Conservation (phyloP, 2,113 vertebrate species). For the Columba livia region DNA sequence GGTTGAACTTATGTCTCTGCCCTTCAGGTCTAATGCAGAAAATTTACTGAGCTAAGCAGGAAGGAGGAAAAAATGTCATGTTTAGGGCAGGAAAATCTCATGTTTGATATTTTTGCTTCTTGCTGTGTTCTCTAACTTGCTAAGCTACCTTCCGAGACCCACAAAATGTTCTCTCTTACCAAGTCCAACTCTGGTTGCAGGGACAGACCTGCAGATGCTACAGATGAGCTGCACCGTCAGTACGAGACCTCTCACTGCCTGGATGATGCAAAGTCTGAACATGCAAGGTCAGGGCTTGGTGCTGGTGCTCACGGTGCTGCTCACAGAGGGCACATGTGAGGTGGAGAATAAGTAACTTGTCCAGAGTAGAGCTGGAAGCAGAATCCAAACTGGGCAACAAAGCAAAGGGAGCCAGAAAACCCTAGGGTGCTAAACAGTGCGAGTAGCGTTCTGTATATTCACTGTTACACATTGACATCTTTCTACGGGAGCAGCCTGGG, state of each 20-base stretch:
- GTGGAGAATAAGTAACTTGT: fast-evolving
- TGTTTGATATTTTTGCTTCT: background rate
- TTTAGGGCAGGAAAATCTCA: background rate
- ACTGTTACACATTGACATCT: background rate
- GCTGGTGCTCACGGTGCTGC: background rate
- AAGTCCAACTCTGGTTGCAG: background rate
- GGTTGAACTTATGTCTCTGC: background rate
- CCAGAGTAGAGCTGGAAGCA: background rate
- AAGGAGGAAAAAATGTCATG: background rate
- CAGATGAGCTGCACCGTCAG: fast-evolving
- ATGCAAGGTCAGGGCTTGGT: background rate
- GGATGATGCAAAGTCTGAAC: background rate
- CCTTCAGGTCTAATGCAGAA: background rate
- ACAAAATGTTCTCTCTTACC: fast-evolving
- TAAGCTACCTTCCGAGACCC: background rate
- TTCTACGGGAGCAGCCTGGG: background rate
- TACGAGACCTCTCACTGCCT: background rate
- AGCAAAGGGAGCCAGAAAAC: background rate
- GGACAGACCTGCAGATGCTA: background rate
- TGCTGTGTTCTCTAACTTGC: background rate
- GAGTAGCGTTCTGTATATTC: background rate
- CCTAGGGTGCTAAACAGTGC: fast-evolving
- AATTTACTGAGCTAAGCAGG: background rate
- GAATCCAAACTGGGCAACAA: background rate
- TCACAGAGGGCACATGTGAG: background rate